Evolutionary conservation across 2,797 vertebrate species (phyloP).

Genomic region (Decapterus maruadsi): DNA sequence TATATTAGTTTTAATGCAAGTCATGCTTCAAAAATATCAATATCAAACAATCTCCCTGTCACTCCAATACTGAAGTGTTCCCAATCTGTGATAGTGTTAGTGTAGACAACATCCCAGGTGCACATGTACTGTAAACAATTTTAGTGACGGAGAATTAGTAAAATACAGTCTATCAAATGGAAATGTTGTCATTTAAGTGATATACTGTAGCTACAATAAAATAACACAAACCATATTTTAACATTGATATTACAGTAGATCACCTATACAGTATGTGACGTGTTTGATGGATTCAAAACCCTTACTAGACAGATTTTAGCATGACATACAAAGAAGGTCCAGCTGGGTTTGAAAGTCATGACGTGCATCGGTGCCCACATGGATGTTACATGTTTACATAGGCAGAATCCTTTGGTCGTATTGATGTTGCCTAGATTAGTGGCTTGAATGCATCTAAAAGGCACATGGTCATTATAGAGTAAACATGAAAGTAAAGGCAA

Average conservation of each 20-base stretch:
- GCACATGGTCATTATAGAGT: conserved; percentile 41
- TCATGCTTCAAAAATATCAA: not conserved
- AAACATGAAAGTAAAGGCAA: conserved; percentile 24
- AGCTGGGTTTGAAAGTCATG: conserved; percentile 18
- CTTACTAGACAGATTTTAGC: conserved; percentile 5
- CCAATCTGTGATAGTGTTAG: not conserved
- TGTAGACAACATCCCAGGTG: not conserved
- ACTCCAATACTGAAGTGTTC: not conserved
- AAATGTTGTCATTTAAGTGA: not conserved
- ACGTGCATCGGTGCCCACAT: conserved; percentile 12
- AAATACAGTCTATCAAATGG: not conserved
- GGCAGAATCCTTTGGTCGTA: conserved; percentile 18
- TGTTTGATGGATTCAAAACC: not conserved
- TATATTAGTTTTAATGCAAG: not conserved
- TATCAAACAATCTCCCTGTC: not conserved
- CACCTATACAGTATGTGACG: not conserved
- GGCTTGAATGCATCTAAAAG: conserved; percentile 31
- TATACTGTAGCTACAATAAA: not conserved
- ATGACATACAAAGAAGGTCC: not conserved
- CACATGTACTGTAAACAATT: not conserved
- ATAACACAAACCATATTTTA: not conserved
- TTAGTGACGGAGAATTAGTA: not conserved
- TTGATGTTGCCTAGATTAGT: conserved; percentile 60
- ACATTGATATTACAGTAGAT: not conserved
- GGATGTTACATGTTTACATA: conserved; percentile 41